Evolutionary conservation across 2,888 invertebrate species (phyloP).

Genomic region (Volucella inanis): DNA sequence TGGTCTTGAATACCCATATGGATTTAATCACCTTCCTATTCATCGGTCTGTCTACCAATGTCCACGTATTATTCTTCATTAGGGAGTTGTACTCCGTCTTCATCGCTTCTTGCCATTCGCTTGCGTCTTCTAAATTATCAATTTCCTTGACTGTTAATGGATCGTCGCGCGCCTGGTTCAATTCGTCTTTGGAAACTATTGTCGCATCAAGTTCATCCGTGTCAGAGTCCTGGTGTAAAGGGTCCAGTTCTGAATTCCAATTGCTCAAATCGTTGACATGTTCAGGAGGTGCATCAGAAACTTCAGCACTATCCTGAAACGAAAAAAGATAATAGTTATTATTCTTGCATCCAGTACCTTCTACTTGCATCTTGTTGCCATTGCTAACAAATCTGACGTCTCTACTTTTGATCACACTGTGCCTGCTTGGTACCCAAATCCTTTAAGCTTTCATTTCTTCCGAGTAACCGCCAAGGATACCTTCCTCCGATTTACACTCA

Average conservation of each 20-base stretch:
- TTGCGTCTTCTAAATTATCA: background rate
- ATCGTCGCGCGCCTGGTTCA: background rate
- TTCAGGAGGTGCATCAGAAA: too few relatives aligned
- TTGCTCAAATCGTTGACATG: too few relatives aligned
- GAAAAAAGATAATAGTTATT: background rate
- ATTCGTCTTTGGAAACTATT: background rate
- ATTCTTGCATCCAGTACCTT: too few relatives aligned
- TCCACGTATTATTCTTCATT: slow-evolving; percentile 40
- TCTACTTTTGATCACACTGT: too few relatives aligned
- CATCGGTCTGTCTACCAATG: slow-evolving; percentile 26
- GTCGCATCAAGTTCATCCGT: background rate
- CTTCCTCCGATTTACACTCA: background rate
- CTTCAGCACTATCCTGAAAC: background rate
- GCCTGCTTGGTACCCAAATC: too few relatives aligned
- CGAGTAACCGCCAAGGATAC: background rate
- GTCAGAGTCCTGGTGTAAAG: background rate
- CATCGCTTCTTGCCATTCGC: too few relatives aligned
- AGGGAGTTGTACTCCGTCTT: slow-evolving; percentile 20
- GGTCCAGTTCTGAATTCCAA: background rate
- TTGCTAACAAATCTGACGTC: too few relatives aligned
- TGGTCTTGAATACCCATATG: slow-evolving; percentile 43
- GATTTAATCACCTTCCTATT: slow-evolving; percentile 28
- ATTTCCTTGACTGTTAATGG: slow-evolving; percentile 34
- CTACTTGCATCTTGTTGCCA: too few relatives aligned
- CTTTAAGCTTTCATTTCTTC: too few relatives aligned